A percentile compares a stretch with the other conserved stretches of the same genome.
These are phyloP conservation scores for Eupristina koningsbergeri DNA, from an alignment of 1,140 invertebrate genomes.

Conservation along the genomic window DNA sequence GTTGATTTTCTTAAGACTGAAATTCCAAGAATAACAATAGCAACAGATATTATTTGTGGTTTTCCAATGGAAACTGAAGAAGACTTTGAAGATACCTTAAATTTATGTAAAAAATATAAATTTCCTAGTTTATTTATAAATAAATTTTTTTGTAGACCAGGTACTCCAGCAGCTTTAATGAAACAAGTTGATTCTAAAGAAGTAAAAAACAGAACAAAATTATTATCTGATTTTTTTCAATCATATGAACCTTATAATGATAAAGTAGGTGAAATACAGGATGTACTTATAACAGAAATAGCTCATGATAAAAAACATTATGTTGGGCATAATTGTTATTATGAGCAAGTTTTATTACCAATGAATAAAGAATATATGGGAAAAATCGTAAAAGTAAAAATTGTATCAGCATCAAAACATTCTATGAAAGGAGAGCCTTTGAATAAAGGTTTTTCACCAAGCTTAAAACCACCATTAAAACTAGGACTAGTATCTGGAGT, in stretches of 20 bases:
- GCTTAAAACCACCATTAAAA: conserved; percentile 51
- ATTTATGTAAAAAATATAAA: conserved; percentile 88
- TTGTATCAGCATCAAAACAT: conserved; percentile 86
- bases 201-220: conserved; percentile 92
- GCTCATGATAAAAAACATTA: conserved; percentile 93
- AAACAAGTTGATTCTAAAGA: conserved; percentile 84
- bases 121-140: conserved; percentile 98
- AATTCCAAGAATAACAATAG: conserved; percentile 92
- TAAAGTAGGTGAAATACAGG: conserved; percentile 83
- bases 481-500: conserved; percentile 55
- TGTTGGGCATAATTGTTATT: conserved; percentile 96
- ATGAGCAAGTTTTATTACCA: conserved; percentile 94
- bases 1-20: conserved; percentile 87
- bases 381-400: conserved; percentile 85
- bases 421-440: conserved; percentile 86
- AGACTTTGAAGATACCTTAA: conserved; percentile 93
- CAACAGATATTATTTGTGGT: conserved; percentile 98
- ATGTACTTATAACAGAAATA: conserved; percentile 92
- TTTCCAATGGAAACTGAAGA: conserved; percentile 96
- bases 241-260: conserved; percentile 90
- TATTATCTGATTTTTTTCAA: conserved; percentile 91
- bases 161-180: conserved; percentile 95
- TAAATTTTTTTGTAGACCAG: conserved; percentile 96
- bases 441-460: conserved; percentile 61
- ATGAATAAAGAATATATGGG: conserved; percentile 86